A percentile compares a stretch with the other conserved stretches of the same genome.
Conservation (phyloP, 2,888 invertebrate species). For the Blastobasis adustella region DNA sequence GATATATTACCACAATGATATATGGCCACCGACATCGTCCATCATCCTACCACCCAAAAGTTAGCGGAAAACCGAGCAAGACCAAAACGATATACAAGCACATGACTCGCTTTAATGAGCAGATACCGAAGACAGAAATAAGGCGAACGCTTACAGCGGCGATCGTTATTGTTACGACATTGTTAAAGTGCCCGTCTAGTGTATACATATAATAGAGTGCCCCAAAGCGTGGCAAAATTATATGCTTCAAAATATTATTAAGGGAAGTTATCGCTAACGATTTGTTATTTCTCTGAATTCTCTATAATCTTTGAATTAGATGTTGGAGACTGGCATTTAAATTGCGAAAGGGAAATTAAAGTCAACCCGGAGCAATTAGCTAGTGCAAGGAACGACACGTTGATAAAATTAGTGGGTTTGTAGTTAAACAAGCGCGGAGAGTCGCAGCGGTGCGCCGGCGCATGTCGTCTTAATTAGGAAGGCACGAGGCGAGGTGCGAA, state of each 20-base stretch:
- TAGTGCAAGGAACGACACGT: slow-evolving; percentile 17
- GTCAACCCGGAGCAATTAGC: too few relatives aligned
- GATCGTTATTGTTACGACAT: slow-evolving; percentile 64
- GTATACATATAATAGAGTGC: neutral
- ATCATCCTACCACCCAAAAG: slow-evolving; percentile 74
- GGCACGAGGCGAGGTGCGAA: slow-evolving; percentile 66
- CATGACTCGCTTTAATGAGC: slow-evolving; percentile 66
- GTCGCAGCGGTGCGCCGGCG: slow-evolving; percentile 51
- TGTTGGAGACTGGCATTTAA: too few relatives aligned
- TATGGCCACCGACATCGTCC: slow-evolving; percentile 66
- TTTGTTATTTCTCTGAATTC: too few relatives aligned
- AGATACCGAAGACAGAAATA: slow-evolving; percentile 71
- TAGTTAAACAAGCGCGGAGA: slow-evolving; percentile 51
- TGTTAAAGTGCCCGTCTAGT: slow-evolving; percentile 53
- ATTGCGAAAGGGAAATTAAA: too few relatives aligned
- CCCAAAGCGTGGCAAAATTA: too few relatives aligned
- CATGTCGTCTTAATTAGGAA: slow-evolving; percentile 71
- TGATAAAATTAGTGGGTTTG: slow-evolving; percentile 39
- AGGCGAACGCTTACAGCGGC: slow-evolving; percentile 57
- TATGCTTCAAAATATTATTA: too few relatives aligned
- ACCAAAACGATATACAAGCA: slow-evolving; percentile 53
- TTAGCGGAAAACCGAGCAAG: slow-evolving; percentile 61
- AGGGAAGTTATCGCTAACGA: too few relatives aligned
- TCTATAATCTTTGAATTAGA: too few relatives aligned
- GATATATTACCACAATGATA: slow-evolving; percentile 72